Base-by-base conservation (phyloP, 1,140 invertebrate genomes). In the Phortica variegata region DNA sequence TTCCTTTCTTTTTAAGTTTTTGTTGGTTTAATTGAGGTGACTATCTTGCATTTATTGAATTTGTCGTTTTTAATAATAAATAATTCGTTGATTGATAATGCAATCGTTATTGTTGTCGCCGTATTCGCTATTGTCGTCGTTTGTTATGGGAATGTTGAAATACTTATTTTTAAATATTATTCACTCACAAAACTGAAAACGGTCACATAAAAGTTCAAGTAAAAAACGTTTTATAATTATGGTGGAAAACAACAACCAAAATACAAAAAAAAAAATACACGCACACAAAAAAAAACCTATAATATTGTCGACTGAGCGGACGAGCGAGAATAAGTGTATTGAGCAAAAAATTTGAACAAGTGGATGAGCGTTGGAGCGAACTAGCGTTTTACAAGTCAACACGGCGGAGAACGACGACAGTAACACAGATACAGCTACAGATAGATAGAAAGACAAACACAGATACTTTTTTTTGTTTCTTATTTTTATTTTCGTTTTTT, bases 141-240 rank as follows among this genome's bases (percentile, higher is more conserved):
- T 51, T 2, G 47, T 20, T 41, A 10, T 43, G 19, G 61, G 56
- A 62, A 68, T 68, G 63, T 68, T 54, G 63, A 68, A 68, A 68
- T 60, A 63, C 60, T 68, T 68, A 68, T 68, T 68, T 68, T 68
- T 63, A 68, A 68, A 63, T 66, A 54, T 44, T 23, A 31, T 49
- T 48, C 29, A 59, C 32, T 38, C 42, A 52, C 47, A 65, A 47
- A n/a, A n/a, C n/a, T n/a, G n/a, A n/a, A n/a, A 41, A 42, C 60
- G 48, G 18, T 53, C 44, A 49, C 49, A 43, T 49, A 63, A 62
- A 57, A 60, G 61, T 65, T 65, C 61, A 65, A 60, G 61, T 65
- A 44, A 47, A 49, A 55, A 51, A 55, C 32, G 5, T 26, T 6
- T 26, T 26, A 26, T 26, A 26, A 26, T 10, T 6, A 5, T 6